A percentile compares a stretch with the other conserved stretches of the same genome.
phyloP scores from a whole-genome alignment of 2,888 invertebrate species.

The Andrena chrysosceles region DNA sequence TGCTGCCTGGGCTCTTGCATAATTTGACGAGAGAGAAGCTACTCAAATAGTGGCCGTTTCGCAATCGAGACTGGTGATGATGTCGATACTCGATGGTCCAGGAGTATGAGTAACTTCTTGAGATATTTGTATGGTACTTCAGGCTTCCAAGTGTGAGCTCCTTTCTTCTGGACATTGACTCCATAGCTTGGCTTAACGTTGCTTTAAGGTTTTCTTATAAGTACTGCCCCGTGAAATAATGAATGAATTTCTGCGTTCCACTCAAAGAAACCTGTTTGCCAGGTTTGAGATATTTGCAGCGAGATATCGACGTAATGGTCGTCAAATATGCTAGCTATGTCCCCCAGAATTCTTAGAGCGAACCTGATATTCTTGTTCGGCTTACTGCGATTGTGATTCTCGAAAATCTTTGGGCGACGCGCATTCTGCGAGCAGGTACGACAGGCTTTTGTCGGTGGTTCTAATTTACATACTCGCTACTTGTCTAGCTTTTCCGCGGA shows the following conservation, averaged over 20 bases:
- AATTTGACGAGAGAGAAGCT: conserved; percentile 41
- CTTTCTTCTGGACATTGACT: not conserved
- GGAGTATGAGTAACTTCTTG: conserved; percentile 6
- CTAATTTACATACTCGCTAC: conserved; percentile 12
- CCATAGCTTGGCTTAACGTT: too few relatives aligned
- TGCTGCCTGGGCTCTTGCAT: conserved; percentile 50
- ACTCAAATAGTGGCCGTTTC: conserved; percentile 53
- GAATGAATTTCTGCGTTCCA: conserved; percentile 19
- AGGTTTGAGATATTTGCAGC: not conserved
- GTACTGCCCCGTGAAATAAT: not conserved
- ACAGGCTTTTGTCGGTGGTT: conserved; percentile 3
- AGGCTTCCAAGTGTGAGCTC: not conserved
- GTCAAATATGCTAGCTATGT: not conserved
- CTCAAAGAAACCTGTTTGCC: not conserved
- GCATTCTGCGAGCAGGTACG: conserved; percentile 14
- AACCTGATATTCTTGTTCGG: conserved; percentile 11
- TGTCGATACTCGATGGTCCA: conserved; percentile 1
- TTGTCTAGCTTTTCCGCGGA: conserved; percentile 25
- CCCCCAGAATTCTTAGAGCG: not conserved
- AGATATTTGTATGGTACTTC: not conserved
- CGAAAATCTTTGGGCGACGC: conserved; percentile 30
- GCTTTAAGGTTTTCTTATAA: too few relatives aligned
- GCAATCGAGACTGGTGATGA: conserved; percentile 36
- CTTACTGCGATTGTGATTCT: conserved; percentile 28
- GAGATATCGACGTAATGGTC: not conserved